These are phyloP conservation scores for Antheraea assamensis DNA, from an alignment of 2,888 invertebrate genomes.

Conservation along the genomic window DNA sequence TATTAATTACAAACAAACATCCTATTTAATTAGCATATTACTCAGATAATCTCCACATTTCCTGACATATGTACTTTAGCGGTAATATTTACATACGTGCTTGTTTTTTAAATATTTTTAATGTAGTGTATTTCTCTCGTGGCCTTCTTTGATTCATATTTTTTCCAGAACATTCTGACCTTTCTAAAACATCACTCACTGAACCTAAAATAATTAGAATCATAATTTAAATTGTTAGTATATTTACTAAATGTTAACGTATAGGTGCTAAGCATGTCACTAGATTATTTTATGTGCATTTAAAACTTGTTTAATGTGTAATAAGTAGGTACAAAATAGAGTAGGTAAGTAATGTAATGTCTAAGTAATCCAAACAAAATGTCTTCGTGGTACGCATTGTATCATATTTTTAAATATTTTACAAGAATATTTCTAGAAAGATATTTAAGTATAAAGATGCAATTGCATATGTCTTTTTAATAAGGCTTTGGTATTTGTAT, in stretches of 20 bases:
- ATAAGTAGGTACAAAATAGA: constrained; percentile 17
- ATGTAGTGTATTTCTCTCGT: no score
- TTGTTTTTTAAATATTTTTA: no score
- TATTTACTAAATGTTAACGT: background rate
- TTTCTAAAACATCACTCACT: background rate
- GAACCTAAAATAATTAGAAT: background rate
- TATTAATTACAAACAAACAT: no score
- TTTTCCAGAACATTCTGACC: background rate
- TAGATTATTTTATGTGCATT: constrained; percentile 17
- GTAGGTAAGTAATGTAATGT: background rate
- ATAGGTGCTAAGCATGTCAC: constrained; percentile 19
- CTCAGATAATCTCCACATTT: no score
- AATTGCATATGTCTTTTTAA: background rate
- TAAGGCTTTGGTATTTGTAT: no score
- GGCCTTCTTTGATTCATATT: background rate
- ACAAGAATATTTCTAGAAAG: background rate
- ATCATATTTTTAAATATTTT: background rate
- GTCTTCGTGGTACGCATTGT: background rate
- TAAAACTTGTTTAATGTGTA: constrained; percentile 16
- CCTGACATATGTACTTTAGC: no score
- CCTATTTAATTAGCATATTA: no score
- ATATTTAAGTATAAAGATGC: background rate
- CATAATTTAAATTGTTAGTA: background rate
- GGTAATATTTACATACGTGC: no score
- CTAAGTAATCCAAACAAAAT: background rate